phyloP scores from a whole-genome alignment of 2,888 invertebrate genomes.

The Antitype chi region DNA sequence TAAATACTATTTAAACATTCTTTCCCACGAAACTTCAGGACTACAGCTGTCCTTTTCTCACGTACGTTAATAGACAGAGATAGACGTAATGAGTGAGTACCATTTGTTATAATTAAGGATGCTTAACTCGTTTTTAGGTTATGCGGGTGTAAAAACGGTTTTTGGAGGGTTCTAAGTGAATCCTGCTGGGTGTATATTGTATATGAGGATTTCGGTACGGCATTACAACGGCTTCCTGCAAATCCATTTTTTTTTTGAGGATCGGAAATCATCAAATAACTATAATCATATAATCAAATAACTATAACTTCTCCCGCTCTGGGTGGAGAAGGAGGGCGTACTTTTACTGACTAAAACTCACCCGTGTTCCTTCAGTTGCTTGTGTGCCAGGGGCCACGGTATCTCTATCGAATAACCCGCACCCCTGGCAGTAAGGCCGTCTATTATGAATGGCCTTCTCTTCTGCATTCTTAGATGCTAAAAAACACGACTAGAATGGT shows the following conservation, averaged over 20 bases:
- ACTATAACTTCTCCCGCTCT: too few relatives aligned
- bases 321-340: too few relatives aligned
- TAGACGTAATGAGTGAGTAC: constrained; percentile 38
- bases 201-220: background rate
- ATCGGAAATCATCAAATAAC: too few relatives aligned
- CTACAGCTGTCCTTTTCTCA: constrained; percentile 43
- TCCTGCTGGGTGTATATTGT: constrained; percentile 41
- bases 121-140: constrained; percentile 67
- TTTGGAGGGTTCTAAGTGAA: constrained; percentile 38
- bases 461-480: background rate
- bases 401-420: too few relatives aligned
- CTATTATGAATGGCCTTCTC: background rate
- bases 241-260: too few relatives aligned
- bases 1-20: constrained; percentile 57
- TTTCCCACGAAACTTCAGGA: constrained; percentile 64
- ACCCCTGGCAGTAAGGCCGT: too few relatives aligned
- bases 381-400: too few relatives aligned
- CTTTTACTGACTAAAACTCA: too few relatives aligned
- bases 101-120: constrained; percentile 67
- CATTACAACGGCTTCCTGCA: too few relatives aligned
- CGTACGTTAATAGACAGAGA: constrained; percentile 44
- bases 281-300: too few relatives aligned
- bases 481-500: rapidly evolving
- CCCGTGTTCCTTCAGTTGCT: too few relatives aligned
- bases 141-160: constrained; percentile 64